Evolutionary conservation across 2,113 vertebrate species (phyloP).

Genomic region (Alligator sinensis): DNA sequence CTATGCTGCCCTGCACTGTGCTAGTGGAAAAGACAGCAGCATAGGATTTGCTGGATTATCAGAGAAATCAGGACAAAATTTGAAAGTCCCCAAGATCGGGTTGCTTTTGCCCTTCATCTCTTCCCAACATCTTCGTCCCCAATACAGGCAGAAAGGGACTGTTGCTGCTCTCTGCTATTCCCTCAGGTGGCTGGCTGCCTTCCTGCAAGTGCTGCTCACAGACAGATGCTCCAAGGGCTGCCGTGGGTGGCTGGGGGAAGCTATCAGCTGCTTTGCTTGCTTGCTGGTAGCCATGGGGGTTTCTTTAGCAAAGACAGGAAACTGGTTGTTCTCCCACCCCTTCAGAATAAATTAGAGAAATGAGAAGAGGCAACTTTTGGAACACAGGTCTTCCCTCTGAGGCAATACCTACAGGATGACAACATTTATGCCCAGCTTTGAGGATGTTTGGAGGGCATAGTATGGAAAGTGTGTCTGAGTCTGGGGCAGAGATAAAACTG

Average conservation of each 20-base stretch:
- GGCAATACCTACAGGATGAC: fast-evolving
- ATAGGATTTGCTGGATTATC: too few species aligned
- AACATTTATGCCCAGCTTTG: neutral
- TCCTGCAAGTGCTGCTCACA: neutral
- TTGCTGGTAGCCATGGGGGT: neutral
- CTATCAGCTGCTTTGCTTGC: neutral
- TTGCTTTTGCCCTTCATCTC: neutral
- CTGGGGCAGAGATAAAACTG: neutral
- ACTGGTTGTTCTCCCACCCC: neutral
- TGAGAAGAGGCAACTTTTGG: neutral
- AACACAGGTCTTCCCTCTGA: neutral
- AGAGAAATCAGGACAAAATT: too few species aligned
- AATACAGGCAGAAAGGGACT: neutral
- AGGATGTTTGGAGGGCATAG: neutral
- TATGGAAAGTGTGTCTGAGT: neutral
- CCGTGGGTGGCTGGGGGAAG: neutral
- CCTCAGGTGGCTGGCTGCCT: neutral
- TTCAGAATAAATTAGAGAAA: neutral
- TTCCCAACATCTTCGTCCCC: neutral
- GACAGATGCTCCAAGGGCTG: neutral
- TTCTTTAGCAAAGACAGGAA: neutral
- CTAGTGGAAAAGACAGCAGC: too few species aligned
- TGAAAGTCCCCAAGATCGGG: too few species aligned
- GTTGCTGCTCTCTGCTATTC: neutral
- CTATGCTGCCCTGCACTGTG: too few species aligned